Conservation (phyloP, 1,140 invertebrate species). For the Cyrtorhinus lividipennis region DNA sequence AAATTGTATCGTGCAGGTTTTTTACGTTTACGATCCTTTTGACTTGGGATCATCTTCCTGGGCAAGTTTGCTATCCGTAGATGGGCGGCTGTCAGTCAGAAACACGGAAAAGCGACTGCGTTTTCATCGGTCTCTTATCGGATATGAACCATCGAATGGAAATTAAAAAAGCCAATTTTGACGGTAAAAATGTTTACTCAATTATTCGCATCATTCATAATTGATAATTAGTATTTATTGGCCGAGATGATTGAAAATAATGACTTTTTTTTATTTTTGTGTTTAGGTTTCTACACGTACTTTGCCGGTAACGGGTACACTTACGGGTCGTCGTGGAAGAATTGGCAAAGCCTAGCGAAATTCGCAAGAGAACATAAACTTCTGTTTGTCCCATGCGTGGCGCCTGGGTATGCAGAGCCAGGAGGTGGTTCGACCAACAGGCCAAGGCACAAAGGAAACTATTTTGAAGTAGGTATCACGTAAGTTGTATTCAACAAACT, state of each 20-base stretch:
- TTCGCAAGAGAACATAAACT: conserved; percentile 39
- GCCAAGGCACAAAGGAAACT: conserved; percentile 37
- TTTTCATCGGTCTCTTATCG: conserved; percentile 40
- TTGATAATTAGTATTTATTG: too few relatives aligned
- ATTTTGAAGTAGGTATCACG: conserved; percentile 23
- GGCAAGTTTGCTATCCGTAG: conserved; percentile 34
- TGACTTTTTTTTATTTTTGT: not conserved
- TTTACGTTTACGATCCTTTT: conserved; percentile 44
- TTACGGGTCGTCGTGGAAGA: conserved; percentile 46
- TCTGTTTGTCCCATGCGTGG: conserved; percentile 42
- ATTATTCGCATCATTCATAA: too few relatives aligned
- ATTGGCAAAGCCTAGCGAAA: conserved; percentile 41
- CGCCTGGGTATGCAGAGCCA: conserved; percentile 42
- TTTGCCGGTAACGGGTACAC: conserved; percentile 42
- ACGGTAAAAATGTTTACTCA: conserved; percentile 31
- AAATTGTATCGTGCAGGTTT: too few relatives aligned
- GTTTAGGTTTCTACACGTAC: conserved; percentile 41
- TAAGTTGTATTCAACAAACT: too few relatives aligned
- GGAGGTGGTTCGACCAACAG: conserved; percentile 38
- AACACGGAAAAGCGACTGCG: conserved; percentile 37
- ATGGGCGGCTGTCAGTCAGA: conserved; percentile 35
- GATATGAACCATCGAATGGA: conserved; percentile 33
- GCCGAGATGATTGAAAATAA: too few relatives aligned
- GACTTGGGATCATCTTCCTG: conserved; percentile 35
- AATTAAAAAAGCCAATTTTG: conserved; percentile 40